phyloP scores from a whole-genome alignment of 2,797 vertebrate species.

The Toxotes lorentzi region DNA sequence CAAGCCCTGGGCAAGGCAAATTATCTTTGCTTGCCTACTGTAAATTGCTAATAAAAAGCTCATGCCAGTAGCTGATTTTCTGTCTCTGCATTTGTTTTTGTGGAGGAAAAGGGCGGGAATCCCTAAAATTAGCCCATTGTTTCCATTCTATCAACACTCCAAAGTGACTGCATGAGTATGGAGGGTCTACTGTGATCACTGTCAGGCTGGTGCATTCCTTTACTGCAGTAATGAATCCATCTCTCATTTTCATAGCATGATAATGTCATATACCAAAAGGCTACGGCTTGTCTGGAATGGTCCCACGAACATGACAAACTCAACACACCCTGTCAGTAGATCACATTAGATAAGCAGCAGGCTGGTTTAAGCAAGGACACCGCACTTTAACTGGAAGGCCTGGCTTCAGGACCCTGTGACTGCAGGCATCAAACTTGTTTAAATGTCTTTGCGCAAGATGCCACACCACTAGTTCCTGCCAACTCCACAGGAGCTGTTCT shows the following conservation, averaged over 20 bases:
- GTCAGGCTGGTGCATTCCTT: constrained; percentile 48
- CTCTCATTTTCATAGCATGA: constrained; percentile 57
- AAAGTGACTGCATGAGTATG: constrained; percentile 5
- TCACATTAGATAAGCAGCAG: constrained; percentile 61
- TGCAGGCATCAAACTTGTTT: constrained; percentile 30
- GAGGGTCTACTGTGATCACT: constrained; percentile 23
- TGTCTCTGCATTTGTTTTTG: constrained; percentile 11
- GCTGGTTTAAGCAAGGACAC: constrained; percentile 42
- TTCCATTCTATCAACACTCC: constrained; percentile 30
- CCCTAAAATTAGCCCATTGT: constrained; percentile 45
- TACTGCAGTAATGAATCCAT: constrained; percentile 53
- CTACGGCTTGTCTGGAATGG: constrained; percentile 43
- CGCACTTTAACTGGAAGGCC: constrained; percentile 32
- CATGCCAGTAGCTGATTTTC: constrained; percentile 14
- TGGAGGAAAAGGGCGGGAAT: constrained; percentile 1
- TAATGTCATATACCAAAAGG: constrained; percentile 59
- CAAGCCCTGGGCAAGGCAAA: not conserved
- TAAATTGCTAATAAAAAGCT: constrained; percentile 6
- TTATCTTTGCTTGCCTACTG: not conserved
- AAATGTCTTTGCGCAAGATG: constrained; percentile 23
- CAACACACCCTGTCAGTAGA: constrained; percentile 53
- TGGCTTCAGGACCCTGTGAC: constrained; percentile 32
- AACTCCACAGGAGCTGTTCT: constrained; percentile 7
- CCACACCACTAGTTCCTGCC: not conserved
- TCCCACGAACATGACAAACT: constrained; percentile 55